phyloP scores from a whole-genome alignment of 2,113 vertebrate genomes.

The Dipodomys spectabilis region DNA sequence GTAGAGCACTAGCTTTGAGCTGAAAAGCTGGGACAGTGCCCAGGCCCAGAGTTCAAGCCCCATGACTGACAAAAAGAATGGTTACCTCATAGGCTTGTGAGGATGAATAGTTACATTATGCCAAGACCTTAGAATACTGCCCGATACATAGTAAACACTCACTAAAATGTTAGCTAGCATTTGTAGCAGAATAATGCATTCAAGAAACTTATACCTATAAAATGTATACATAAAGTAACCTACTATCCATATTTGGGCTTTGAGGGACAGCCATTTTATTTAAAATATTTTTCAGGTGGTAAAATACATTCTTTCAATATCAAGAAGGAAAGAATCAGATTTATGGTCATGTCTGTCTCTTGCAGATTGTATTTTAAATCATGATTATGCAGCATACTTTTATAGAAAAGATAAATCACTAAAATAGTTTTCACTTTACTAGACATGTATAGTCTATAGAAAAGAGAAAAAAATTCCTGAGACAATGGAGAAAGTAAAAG shows the following conservation, averaged over 20 bases:
- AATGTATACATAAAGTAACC: constrained; percentile 28
- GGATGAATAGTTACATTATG: neutral
- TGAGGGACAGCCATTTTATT: constrained; percentile 47
- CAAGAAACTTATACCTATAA: neutral
- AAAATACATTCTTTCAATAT: constrained; percentile 50
- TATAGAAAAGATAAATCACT: constrained; percentile 58
- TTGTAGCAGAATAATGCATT: constrained; percentile 38
- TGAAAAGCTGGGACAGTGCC: too few species aligned
- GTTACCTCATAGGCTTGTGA: constrained; percentile 4
- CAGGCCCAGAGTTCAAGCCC: too few species aligned
- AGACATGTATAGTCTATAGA: constrained; percentile 16
- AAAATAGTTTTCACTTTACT: constrained; percentile 47
- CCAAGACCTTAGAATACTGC: constrained; percentile 16
- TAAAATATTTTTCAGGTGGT: constrained; percentile 36
- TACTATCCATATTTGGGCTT: neutral
- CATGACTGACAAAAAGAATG: neutral
- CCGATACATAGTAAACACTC: constrained; percentile 29
- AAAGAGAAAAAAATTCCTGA: constrained; percentile 37
- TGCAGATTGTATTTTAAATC: constrained; percentile 50
- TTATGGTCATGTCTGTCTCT: constrained; percentile 43
- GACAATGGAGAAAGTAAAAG: constrained; percentile 62
- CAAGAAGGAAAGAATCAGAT: constrained; percentile 60
- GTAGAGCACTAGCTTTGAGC: too few species aligned
- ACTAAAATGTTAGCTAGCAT: constrained; percentile 33
- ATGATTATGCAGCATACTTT: constrained; percentile 40